These are phyloP conservation scores for Sepiola atlantica DNA, from an alignment of 2,888 invertebrate genomes.

Conservation along the genomic window DNA sequence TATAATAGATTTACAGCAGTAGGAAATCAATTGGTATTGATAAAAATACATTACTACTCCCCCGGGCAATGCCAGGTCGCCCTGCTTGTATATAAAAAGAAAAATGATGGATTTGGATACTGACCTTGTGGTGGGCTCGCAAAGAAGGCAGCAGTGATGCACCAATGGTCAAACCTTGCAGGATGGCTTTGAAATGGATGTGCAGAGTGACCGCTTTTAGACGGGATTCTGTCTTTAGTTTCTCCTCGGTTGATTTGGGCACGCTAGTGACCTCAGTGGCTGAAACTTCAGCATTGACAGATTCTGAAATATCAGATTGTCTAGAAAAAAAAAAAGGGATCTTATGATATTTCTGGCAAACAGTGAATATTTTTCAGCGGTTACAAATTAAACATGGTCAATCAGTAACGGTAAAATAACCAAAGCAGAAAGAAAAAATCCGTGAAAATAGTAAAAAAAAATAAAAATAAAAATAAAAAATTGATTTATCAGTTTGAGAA, in stretches of 20 bases:
- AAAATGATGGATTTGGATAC: background rate
- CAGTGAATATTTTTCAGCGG: no score
- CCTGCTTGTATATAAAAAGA: background rate
- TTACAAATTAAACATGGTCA: no score
- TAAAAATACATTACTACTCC: no score
- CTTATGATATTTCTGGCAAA: no score
- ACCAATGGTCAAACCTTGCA: constrained; percentile 90
- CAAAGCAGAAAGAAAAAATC: no score
- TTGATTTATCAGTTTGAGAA: no score
- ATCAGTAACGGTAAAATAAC: no score
- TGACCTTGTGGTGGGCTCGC: constrained; percentile 91
- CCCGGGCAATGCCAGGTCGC: no score
- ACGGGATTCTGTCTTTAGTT: constrained; percentile 5
- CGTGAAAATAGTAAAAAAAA: no score
- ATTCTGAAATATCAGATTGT: constrained; percentile 43
- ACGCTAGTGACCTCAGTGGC: constrained; percentile 34
- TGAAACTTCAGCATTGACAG: constrained; percentile 41
- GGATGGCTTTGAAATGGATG: constrained; percentile 72
- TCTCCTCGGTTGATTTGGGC: constrained; percentile 4
- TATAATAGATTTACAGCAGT: no score
- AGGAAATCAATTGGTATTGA: background rate
- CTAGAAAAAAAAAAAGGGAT: no score
- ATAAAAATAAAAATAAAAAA: no score
- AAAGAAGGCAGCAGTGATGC: constrained; percentile 95
- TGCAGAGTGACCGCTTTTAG: constrained; percentile 60